Evolutionary conservation across 1,140 invertebrate species (phyloP).

Genomic region (Cydia strobilella): DNA sequence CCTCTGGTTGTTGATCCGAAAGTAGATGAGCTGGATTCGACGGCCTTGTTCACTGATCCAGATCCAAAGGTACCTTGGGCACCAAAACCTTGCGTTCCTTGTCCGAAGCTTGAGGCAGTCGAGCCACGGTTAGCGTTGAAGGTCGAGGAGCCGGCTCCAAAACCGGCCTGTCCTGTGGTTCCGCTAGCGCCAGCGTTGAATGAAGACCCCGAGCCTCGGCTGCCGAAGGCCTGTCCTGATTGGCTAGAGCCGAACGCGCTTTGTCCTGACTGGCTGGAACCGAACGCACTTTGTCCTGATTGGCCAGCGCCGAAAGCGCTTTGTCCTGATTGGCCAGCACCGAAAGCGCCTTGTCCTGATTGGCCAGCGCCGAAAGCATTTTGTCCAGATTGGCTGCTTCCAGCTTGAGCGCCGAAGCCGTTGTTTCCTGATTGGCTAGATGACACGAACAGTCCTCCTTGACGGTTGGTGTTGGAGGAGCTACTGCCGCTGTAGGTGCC

Average conservation of each 20-base stretch:
- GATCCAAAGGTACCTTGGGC: constrained; percentile 12
- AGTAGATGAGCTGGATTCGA: constrained; percentile 36
- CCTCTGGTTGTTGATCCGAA: constrained; percentile 35
- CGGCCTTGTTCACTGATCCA: not conserved
- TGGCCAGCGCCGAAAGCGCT: constrained; percentile 32
- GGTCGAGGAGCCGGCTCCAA: constrained; percentile 19
- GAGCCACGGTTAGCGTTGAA: constrained; percentile 25
- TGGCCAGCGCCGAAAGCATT: not conserved
- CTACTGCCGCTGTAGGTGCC: constrained; percentile 44
- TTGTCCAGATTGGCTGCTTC: constrained; percentile 21
- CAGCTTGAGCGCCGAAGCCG: not conserved
- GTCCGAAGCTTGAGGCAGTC: constrained; percentile 4
- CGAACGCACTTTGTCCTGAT: constrained; percentile 19
- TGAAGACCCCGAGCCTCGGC: constrained; percentile 5
- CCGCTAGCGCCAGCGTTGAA: constrained; percentile 12
- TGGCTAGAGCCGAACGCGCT: not conserved
- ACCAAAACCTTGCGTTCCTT: constrained; percentile 9
- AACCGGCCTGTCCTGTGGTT: not conserved
- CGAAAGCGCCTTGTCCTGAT: constrained; percentile 32
- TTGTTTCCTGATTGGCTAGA: constrained; percentile 34
- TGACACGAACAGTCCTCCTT: constrained; percentile 45
- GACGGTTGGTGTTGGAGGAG: constrained; percentile 24
- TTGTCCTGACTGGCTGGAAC: constrained; percentile 30
- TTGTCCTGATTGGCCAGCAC: constrained; percentile 16
- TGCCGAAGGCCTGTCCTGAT: constrained; percentile 1